These are phyloP conservation scores for Ophthalmolycus amberensis DNA, from an alignment of 2,113 vertebrate species.

Conservation along the genomic window DNA sequence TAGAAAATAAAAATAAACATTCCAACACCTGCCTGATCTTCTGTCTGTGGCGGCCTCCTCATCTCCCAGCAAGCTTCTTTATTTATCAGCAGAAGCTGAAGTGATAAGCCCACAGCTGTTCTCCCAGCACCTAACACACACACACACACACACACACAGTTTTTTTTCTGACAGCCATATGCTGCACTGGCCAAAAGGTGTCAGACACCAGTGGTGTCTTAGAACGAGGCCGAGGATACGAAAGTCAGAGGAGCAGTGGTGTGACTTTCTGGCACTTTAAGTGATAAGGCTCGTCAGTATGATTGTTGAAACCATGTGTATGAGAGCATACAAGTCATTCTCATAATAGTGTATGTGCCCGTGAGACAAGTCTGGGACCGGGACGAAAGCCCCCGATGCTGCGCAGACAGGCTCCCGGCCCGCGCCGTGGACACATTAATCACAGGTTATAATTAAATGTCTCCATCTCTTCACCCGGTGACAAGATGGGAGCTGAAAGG, in stretches of 20 bases:
- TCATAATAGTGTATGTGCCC: neutral
- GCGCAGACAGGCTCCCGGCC: slow-evolving; percentile 48
- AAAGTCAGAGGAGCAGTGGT: slow-evolving; percentile 18
- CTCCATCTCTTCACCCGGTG: slow-evolving; percentile 59
- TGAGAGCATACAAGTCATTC: neutral
- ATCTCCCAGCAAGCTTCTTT: slow-evolving; percentile 49
- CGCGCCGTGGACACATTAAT: slow-evolving; percentile 58
- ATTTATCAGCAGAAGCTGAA: slow-evolving; percentile 62
- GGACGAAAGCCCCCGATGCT: slow-evolving; percentile 31
- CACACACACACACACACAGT: slow-evolving; percentile 22
- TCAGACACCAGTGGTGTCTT: slow-evolving; percentile 33
- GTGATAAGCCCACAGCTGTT: slow-evolving; percentile 72
- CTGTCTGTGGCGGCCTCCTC: slow-evolving; percentile 27
- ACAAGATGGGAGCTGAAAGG: slow-evolving; percentile 51
- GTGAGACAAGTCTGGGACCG: slow-evolving; percentile 20
- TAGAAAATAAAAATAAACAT: slow-evolving; percentile 42
- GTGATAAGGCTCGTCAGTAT: slow-evolving; percentile 9
- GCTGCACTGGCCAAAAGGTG: slow-evolving; percentile 60
- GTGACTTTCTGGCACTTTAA: slow-evolving; percentile 51
- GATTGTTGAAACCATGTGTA: slow-evolving; percentile 6
- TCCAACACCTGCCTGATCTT: slow-evolving; percentile 53
- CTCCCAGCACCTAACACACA: slow-evolving; percentile 6
- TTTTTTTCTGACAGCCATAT: slow-evolving; percentile 54
- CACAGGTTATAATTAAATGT: slow-evolving; percentile 73
- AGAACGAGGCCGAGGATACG: slow-evolving; percentile 25